These are phyloP conservation scores for Meloidogyne hapla DNA, from an alignment of 1,140 invertebrate genomes.

Conservation along the genomic window DNA sequence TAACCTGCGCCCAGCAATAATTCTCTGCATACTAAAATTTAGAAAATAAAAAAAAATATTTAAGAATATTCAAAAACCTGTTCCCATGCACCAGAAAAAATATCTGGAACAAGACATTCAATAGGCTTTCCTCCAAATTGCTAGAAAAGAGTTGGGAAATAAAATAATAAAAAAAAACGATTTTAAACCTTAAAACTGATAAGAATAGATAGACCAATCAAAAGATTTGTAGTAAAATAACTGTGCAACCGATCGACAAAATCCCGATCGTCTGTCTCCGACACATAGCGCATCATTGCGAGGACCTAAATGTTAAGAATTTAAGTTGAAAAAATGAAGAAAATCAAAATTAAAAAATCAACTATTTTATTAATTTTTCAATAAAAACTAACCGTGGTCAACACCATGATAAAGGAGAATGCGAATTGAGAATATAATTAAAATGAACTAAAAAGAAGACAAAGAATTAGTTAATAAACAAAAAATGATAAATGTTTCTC, in stretches of 20 bases:
- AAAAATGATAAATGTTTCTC: no score
- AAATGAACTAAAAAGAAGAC: background rate
- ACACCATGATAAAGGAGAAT: constrained; percentile 22
- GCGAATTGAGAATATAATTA: background rate
- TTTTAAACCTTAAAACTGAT: constrained; percentile 50
- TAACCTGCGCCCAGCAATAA: constrained; percentile 47
- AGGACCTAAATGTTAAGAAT: constrained; percentile 29
- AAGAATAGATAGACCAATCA: constrained; percentile 49
- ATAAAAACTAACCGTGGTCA: constrained; percentile 27
- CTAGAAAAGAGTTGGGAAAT: no score
- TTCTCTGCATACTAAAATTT: constrained; percentile 50
- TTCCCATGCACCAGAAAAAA: constrained; percentile 53
- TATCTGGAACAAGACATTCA: constrained; percentile 50
- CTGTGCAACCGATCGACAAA: constrained; percentile 51
- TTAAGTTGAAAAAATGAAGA: background rate
- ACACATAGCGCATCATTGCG: constrained; percentile 56
- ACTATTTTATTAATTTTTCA: background rate
- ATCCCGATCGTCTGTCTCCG: constrained; percentile 50
- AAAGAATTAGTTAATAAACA: background rate
- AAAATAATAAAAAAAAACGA: no score
- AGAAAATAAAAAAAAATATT: background rate
- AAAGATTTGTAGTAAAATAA: constrained; percentile 52
- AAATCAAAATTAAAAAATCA: background rate
- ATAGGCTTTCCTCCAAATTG: constrained; percentile 55
- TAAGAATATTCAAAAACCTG: constrained; percentile 30